Base-by-base conservation (phyloP, 1,140 invertebrate species). In the Aphidius ervi region DNA sequence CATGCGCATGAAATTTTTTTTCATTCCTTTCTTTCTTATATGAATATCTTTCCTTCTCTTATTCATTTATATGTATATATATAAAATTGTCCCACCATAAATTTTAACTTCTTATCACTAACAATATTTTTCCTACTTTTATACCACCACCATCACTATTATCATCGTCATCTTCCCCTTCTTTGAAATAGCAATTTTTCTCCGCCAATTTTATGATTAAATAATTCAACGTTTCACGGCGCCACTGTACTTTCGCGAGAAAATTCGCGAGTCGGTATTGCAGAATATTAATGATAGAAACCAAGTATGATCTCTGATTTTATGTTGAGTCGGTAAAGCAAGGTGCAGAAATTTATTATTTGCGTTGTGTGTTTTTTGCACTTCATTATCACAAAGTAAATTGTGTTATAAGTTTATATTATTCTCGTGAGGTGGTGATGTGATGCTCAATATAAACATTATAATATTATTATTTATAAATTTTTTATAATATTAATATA, bases 171-270 rank as follows among this genome's bases (percentile, higher is more conserved):
- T 45, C 49, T 31, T 7, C n/a, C 7, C 56, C 56, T 46, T 39
- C 45, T 37, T 16, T 40, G 41, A 49, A 31, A 31, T 31, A 3
- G 23, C 23, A 3, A 31, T 31, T 31, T 31, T 31, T 31, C 23
- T 31, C 23, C 23, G 23, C 23, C 57, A 41, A 46, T 37, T 16
- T 41, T 6, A 16, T 20, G 43, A 43, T 62, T 62, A 47, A 23
- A n/a, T 31, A 23, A 20, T 49, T 7, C 43, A 59, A 63, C 73
- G 61, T 43, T 1, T 1, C 46, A 70, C 64, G 76, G 72, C 76
- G 76, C 77, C 76, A 78, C 76, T 52, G 56, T 67, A 67, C 70
- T 67, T 67, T 72, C 63, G 69, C 73, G 65, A 74, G 70, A 66
- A 67, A 42, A 46, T 63, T 64, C 61, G 55, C 50, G 48, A 60